Evolutionary conservation across 2,888 invertebrate species (phyloP), one percentile per base, ranked within the genome.

Genomic region (Celastrina argiolus): DNA sequence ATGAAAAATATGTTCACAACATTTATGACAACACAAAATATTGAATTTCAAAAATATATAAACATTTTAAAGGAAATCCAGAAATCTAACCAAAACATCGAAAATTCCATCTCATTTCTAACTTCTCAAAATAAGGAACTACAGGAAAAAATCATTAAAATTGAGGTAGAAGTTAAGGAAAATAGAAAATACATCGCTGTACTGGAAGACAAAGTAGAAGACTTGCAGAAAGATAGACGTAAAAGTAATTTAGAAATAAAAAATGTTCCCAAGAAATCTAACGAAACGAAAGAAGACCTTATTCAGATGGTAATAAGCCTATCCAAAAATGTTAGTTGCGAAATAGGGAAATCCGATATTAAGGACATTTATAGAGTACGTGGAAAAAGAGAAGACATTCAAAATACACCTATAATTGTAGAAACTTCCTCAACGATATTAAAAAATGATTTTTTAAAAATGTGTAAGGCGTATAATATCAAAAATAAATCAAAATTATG

Each of bases 241-340:
- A 71, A 73, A 66, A 12, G 66, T 0, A 66, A 67, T 26, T 56
- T 73, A 31, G 71, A 73, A 61, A 68, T 73, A 18, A 70, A 72
- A 56, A 72, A 70, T 63, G 68, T 72, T 0, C 73, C 70, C 0
- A 72, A 67, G 56, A 61, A 45, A 8, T 16, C 63, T 0, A 65
- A 39, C 1, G 71, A 72, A 65, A 65, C 65, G 0, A 68, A 66
- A 26, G 59, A 69, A 18, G 69, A 71, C 22, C 61, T 73, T 3
- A 31, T 69, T 2, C 26, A 68, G 0, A 70, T 71, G 70, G 68
- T 71, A 2, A 28, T 56, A 2, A 28, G 18, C 2, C 26, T 72
- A 0, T 66, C 70, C 2, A 42, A 64, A n/a, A 65, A 36, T 2
- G 26, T 73, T 2, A 69, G 66, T n/a, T 69, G 65, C 28, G 26